A percentile compares a stretch with the other conserved stretches of the same genome.
Conservation (phyloP, 1,140 invertebrate genomes). For the Acromyrmex charruanus region DNA sequence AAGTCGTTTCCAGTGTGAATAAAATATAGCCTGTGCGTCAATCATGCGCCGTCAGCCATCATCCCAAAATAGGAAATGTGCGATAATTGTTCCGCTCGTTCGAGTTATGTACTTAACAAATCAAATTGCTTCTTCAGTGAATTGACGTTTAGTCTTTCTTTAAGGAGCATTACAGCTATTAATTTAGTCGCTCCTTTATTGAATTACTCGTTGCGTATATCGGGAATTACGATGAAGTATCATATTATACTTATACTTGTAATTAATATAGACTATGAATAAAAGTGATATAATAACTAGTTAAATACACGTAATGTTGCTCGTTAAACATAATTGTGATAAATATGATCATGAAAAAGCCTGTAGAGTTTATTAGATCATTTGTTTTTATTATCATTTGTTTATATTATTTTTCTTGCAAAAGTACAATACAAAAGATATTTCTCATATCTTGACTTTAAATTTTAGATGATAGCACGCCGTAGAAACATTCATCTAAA, state of each 20-base stretch:
- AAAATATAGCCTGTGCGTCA: conserved; percentile 69
- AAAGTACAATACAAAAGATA: neutral
- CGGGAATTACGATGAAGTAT: conserved; percentile 16
- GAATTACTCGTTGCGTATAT: conserved; percentile 43
- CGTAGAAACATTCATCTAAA: neutral
- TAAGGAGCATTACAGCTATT: conserved; percentile 57
- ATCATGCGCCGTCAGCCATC: conserved; percentile 54
- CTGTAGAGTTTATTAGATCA: neutral
- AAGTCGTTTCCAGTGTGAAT: conserved; percentile 43
- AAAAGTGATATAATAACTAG: neutral
- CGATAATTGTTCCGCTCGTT: conserved; percentile 54
- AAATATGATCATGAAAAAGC: neutral
- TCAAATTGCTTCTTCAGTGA: conserved; percentile 59
- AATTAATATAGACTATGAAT: neutral
- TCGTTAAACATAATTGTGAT: neutral
- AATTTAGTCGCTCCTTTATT: conserved; percentile 68
- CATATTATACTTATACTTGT: neutral
- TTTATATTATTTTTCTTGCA: neutral
- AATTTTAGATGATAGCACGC: neutral
- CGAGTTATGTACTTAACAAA: conserved; percentile 70
- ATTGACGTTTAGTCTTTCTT: conserved; percentile 53
- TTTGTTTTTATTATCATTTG: neutral
- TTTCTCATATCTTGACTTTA: neutral
- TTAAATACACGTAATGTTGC: neutral
- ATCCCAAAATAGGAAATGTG: conserved; percentile 65